Base-by-base conservation (phyloP, 1,140 invertebrate species). In the Drosophila dunni region DNA sequence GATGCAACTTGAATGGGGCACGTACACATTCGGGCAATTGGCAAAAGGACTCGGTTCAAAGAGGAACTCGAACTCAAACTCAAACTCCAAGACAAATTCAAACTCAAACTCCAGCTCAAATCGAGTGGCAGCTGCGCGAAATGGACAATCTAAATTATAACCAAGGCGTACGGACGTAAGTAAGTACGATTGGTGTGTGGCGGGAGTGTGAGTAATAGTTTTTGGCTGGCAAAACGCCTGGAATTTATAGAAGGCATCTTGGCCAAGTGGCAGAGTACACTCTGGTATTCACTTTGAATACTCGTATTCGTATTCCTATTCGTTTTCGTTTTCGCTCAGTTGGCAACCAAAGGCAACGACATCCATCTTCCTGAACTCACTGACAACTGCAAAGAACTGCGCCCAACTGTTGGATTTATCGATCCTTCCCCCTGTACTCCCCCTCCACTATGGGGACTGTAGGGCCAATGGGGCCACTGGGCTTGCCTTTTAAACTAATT, bases 141-240 rank as follows among this genome's bases (percentile, higher is more conserved):
- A 88, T 88, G 84, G 84, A 88, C 83, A 88, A 86, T 88, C 81
- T 82, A 69, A 86, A 86, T 86, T 86, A 86, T 86, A 81, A 81
- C 73, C 73, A 60, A 58, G 68, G 58, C 48, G 54, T 24, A 48
- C 13, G 44, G 42, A 46, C 24, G 24, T 11, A 20, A 50, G 38
- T 50, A 20, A 38, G 40, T 15, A 15, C 57, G 33, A 53, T 58
- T 74, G 13, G 56, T 17, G 13, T 11, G 65, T 13, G 58, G 51
- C 50, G 64, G 38, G 79, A 80, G 83, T 83, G 84, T 88, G 83
- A 89, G 83, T 88, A 88, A 88, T 88, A 88, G 83, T 88, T 88
- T 85, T 85, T 89, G 83, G 83, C 83, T 83, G 84, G 84, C 84
- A 73, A 17, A 68, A 44, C 73, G 73, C 65, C 79, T 54, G 77